Evolutionary conservation across 1,140 invertebrate species (phyloP).

Genomic region (Triops cancriformis): DNA sequence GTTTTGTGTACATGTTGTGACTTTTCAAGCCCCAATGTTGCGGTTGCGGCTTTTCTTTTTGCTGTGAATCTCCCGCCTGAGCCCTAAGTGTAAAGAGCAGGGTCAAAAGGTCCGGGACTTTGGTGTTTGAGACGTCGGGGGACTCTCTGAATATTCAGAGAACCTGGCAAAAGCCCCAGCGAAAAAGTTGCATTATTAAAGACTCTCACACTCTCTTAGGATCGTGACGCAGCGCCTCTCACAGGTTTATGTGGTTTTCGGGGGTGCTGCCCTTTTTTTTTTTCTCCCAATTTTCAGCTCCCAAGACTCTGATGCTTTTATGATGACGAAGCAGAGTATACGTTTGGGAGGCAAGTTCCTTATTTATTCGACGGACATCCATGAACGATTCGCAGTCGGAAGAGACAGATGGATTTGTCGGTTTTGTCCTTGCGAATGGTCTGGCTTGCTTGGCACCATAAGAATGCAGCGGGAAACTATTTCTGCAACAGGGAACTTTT

Average conservation of each 20-base stretch:
- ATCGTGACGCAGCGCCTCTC: neutral
- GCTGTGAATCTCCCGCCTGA: neutral
- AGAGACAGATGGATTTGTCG: neutral
- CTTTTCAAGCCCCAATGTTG: neutral
- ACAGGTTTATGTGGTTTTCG: neutral
- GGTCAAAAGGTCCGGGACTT: neutral
- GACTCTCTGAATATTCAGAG: neutral
- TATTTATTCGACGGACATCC: neutral
- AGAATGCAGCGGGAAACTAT: too few species aligned
- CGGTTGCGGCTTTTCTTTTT: neutral
- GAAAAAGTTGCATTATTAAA: neutral
- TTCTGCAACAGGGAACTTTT: neutral
- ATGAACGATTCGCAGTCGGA: neutral
- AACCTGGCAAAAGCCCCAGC: neutral
- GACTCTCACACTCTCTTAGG: neutral
- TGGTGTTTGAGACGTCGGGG: neutral
- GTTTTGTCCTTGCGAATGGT: neutral
- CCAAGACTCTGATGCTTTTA: neutral
- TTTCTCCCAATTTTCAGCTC: neutral
- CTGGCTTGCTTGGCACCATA: neutral
- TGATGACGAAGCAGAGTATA: neutral
- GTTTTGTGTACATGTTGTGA: neutral
- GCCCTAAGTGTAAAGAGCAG: neutral
- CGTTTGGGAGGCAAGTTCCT: neutral
- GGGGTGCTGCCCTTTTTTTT: neutral